Evolutionary conservation across 2,113 vertebrate species (phyloP).

Genomic region (Cairina moschata): DNA sequence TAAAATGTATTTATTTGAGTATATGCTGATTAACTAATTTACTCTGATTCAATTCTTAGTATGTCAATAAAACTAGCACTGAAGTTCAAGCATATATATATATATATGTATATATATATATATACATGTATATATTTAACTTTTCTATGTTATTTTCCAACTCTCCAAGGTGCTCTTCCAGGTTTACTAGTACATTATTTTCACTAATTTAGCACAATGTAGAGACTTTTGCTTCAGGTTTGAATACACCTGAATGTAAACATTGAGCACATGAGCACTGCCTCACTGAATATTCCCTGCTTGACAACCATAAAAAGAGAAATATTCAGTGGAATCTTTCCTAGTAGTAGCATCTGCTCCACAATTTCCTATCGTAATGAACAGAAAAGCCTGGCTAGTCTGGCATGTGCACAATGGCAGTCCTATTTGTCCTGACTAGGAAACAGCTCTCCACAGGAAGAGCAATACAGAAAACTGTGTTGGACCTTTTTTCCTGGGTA

Average conservation of each 20-base stretch:
- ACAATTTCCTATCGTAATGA: background rate
- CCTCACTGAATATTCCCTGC: background rate
- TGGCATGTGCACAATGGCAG: background rate
- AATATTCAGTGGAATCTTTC: background rate
- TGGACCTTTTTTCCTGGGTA: background rate
- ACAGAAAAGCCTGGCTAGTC: background rate
- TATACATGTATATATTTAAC: background rate
- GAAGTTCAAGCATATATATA: background rate
- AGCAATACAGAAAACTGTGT: background rate
- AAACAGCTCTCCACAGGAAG: background rate
- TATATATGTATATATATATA: too few relatives aligned
- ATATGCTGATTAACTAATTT: background rate
- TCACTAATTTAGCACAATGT: background rate
- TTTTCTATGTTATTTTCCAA: background rate
- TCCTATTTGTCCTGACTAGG: background rate
- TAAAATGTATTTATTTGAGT: background rate
- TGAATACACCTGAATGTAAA: background rate
- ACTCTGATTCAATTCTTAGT: background rate
- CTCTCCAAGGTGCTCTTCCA: fast-evolving
- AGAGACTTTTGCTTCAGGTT: background rate
- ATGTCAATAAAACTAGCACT: background rate
- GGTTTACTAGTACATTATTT: background rate
- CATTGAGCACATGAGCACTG: background rate
- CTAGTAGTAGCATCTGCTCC: background rate
- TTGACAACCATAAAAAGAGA: background rate